Conservation (phyloP, 2,113 vertebrate genomes). For the Cyprinodon brontotheroides region DNA sequence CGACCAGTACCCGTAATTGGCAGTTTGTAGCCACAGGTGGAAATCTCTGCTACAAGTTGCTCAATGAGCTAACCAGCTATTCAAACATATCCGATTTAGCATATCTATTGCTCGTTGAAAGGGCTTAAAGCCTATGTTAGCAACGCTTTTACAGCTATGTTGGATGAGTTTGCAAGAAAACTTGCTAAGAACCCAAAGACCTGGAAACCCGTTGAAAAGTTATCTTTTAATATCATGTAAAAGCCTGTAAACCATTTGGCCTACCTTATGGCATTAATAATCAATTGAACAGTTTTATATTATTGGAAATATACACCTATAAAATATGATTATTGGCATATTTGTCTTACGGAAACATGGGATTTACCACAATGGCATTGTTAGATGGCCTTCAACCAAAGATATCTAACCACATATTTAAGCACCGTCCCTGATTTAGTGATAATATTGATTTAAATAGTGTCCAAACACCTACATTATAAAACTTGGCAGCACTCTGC, state of each 20-base stretch:
- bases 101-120: no score
- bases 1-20: no score
- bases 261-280: constrained; percentile 37
- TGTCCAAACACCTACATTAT: constrained; percentile 45
- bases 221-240: not conserved
- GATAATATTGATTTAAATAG: constrained; percentile 40
- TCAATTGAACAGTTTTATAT: constrained; percentile 64
- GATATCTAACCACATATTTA: constrained; percentile 4
- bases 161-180: not conserved
- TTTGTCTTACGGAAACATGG: constrained; percentile 58
- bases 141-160: no score
- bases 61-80: no score
- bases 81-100: no score
- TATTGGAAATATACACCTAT: constrained; percentile 82
- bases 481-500: constrained; percentile 64
- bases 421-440: constrained; percentile 62
- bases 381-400: constrained; percentile 15
- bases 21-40: no score
- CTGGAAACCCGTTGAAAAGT: no score
- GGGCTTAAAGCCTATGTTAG: no score
- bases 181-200: not conserved
- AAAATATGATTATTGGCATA: constrained; percentile 77
- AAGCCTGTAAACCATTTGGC: not conserved
- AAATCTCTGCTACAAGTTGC: no score
- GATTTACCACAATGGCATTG: constrained; percentile 39